These are phyloP conservation scores for Mus pahari DNA, from an alignment of 2,113 vertebrate genomes.

Conservation along the genomic window DNA sequence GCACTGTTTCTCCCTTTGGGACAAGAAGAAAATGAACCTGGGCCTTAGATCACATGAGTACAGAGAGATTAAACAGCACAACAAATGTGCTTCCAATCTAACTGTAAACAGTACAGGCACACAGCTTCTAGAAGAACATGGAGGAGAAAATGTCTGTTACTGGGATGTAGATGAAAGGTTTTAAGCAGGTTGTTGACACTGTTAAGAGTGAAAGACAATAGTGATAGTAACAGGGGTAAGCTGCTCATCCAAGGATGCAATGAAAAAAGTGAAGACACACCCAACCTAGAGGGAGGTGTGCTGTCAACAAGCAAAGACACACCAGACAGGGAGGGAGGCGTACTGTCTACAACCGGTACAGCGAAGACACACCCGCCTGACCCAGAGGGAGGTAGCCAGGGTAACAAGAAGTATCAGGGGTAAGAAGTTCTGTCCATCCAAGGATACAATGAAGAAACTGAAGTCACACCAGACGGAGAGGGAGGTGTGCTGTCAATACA, in stretches of 20 bases:
- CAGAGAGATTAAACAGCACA: neutral
- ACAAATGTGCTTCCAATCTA: neutral
- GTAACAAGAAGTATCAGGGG: neutral
- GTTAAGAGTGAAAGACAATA: neutral
- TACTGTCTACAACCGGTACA: too few relatives aligned
- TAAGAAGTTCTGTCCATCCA: slow-evolving; percentile 8
- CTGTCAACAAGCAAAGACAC: neutral
- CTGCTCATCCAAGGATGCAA: neutral
- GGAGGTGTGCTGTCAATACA: neutral
- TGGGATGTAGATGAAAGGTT: neutral
- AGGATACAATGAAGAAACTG: neutral
- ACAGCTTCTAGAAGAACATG: neutral
- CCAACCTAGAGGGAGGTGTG: neutral
- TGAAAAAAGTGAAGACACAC: neutral
- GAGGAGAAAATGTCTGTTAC: neutral
- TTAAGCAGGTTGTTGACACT: neutral
- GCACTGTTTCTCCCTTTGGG: neutral
- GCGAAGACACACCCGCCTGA: too few relatives aligned
- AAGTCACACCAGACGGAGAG: too few relatives aligned
- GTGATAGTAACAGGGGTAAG: neutral
- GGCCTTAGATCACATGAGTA: neutral
- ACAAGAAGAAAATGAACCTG: slow-evolving; percentile 5
- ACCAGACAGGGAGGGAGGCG: too few relatives aligned
- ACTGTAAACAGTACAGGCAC: neutral
- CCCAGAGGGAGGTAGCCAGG: too few relatives aligned